Conservation (phyloP, 2,888 invertebrate genomes). For the Bruchidius siliquastri region DNA sequence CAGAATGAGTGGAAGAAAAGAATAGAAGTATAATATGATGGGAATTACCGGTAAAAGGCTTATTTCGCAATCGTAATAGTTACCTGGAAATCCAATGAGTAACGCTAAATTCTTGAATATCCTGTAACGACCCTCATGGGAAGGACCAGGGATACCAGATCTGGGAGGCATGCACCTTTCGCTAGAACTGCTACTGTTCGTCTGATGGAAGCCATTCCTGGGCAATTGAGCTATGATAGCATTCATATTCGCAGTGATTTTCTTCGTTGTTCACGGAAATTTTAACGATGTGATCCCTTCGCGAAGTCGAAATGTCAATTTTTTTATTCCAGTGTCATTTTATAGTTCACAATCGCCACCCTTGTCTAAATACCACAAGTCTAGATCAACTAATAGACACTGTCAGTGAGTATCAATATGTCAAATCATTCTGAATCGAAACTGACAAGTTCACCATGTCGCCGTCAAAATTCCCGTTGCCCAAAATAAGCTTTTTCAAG, state of each 20-base stretch:
- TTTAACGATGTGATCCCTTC: background rate
- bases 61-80: too few species aligned
- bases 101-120: slow-evolving; percentile 73
- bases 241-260: background rate
- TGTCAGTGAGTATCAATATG: too few species aligned
- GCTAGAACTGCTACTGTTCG: background rate
- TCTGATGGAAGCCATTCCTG: background rate
- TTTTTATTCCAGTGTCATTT: background rate
- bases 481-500: background rate
- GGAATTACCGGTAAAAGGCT: too few species aligned
- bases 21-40: too few species aligned
- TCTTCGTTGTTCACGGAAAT: background rate
- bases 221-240: background rate
- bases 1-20: too few species aligned
- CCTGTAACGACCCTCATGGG: slow-evolving; percentile 54
- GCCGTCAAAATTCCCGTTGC: background rate
- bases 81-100: slow-evolving; percentile 63
- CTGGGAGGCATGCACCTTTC: background rate
- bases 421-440: too few species aligned
- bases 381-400: too few species aligned
- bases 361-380: too few species aligned
- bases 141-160: slow-evolving; percentile 8
- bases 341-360: background rate
- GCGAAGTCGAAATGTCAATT: background rate
- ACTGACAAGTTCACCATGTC: background rate